These are phyloP conservation scores for Aegithalos caudatus DNA, from an alignment of 2,113 vertebrate species.

Conservation along the genomic window DNA sequence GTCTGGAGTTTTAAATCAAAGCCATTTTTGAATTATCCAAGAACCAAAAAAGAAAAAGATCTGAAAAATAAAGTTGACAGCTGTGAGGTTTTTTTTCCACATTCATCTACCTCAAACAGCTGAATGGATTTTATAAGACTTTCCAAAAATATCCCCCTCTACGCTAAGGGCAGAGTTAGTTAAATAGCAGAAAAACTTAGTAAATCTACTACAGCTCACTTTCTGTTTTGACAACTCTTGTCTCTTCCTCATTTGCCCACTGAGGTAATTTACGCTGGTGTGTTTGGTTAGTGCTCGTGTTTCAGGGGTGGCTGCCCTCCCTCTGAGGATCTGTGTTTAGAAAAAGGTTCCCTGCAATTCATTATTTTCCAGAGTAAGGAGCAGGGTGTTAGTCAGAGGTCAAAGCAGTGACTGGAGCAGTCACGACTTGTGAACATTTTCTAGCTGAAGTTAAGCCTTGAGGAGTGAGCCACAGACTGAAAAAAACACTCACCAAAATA, in stretches of 20 bases:
- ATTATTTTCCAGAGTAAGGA: background rate
- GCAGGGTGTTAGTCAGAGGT: background rate
- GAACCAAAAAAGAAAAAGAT: background rate
- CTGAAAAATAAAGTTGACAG: constrained; percentile 52
- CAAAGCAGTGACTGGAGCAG: background rate
- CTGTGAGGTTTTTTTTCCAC: constrained; percentile 52
- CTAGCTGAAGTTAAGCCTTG: background rate
- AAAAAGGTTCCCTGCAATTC: background rate
- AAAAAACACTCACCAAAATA: background rate
- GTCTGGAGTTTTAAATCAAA: constrained; percentile 44
- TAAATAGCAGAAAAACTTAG: constrained; percentile 50
- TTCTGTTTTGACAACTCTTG: constrained; percentile 32
- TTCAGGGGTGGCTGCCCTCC: background rate
- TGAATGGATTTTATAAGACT: constrained; percentile 52
- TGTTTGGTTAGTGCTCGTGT: background rate
- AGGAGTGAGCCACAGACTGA: background rate
- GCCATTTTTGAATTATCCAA: constrained; percentile 26
- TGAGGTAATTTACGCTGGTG: background rate
- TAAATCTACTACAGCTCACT: background rate
- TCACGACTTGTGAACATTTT: background rate
- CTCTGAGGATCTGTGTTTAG: background rate
- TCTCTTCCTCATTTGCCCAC: background rate
- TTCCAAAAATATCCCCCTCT: constrained; percentile 57
- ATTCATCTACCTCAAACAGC: constrained; percentile 41
- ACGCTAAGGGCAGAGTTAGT: background rate